Evolutionary conservation across 1,140 invertebrate genomes (phyloP).

Genomic region (Chrysoperla carnea): DNA sequence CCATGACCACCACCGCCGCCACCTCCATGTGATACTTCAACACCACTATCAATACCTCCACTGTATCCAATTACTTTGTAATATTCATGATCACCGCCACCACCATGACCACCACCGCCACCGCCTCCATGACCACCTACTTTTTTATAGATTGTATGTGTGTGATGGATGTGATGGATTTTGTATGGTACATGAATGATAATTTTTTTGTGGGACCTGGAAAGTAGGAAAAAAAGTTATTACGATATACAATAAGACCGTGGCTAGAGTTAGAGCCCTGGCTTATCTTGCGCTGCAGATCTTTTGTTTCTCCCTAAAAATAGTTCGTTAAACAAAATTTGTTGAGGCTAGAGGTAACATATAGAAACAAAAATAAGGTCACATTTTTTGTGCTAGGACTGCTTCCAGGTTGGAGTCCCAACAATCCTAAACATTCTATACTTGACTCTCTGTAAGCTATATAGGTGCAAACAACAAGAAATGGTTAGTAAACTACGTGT

Average conservation of each 20-base stretch:
- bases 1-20: conserved; percentile 11
- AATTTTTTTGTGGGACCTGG: conserved; percentile 32
- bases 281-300: too few species aligned
- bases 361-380: too few species aligned
- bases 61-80: conserved; percentile 23
- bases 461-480: too few species aligned
- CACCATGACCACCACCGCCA: conserved; percentile 21
- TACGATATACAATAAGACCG: not conserved
- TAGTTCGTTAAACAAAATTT: too few species aligned
- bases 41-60: conserved; percentile 17
- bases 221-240: conserved; percentile 7
- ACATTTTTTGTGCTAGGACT: too few species aligned
- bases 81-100: conserved; percentile 16
- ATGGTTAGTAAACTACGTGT: too few species aligned
- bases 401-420: too few species aligned
- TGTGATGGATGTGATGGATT: conserved; percentile 37
- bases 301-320: too few species aligned
- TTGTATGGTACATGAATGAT: conserved; percentile 38
- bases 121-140: conserved; percentile 23
- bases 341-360: too few species aligned
- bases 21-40: conserved; percentile 7
- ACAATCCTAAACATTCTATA: too few species aligned
- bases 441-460: too few species aligned
- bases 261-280: too few species aligned
- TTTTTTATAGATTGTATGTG: conserved; percentile 37